Conservation (phyloP, 2,113 vertebrate species). For the Otus sunia region DNA sequence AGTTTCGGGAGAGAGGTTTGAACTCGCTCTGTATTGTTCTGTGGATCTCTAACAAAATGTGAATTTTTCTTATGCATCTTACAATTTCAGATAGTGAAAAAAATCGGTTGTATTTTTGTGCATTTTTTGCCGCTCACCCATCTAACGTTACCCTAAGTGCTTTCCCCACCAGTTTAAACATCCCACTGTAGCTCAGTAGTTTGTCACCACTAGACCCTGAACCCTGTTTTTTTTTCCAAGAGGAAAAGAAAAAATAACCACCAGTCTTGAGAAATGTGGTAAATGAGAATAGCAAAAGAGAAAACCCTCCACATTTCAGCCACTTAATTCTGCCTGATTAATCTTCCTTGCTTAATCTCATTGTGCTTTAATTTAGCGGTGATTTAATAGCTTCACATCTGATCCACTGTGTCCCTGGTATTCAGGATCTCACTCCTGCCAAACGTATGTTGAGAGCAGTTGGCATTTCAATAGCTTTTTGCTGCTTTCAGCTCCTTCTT, state of each 20-base stretch:
- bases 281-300: not conserved
- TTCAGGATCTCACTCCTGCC: not conserved
- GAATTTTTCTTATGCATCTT: rapidly evolving
- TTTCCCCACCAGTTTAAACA: not conserved
- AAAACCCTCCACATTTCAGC: not conserved
- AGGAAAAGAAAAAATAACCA: not conserved
- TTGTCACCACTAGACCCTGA: not conserved
- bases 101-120: not conserved
- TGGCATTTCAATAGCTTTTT: not conserved
- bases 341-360: not conserved
- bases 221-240: not conserved
- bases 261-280: not conserved
- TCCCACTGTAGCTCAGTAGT: not conserved
- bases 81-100: not conserved
- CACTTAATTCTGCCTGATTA: conserved; percentile 9
- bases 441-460: not conserved
- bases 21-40: not conserved
- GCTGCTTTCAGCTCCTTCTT: not conserved
- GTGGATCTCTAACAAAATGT: not conserved
- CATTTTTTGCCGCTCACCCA: not conserved
- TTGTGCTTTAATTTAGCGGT: conserved; percentile 9
- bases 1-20: not conserved
- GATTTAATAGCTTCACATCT: not conserved
- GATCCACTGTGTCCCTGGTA: not conserved
- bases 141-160: not conserved